These are phyloP conservation scores for Pardalotus punctatus DNA, from an alignment of 2,113 vertebrate genomes.

Conservation along the genomic window DNA sequence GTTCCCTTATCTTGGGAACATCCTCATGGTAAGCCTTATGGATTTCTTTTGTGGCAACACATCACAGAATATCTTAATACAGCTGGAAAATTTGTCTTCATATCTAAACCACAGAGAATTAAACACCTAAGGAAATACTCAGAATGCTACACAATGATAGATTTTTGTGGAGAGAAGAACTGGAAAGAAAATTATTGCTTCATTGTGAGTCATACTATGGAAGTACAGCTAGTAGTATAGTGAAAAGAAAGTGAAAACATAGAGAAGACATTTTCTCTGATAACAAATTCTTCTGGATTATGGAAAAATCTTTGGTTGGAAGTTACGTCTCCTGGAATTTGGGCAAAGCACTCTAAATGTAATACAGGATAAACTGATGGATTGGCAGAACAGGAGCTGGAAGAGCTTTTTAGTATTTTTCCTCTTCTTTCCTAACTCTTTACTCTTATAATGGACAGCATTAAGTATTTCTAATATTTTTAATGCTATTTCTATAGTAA, in stretches of 20 bases:
- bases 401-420: neutral
- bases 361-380: neutral
- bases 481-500: neutral
- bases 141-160: neutral
- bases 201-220: neutral
- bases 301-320: neutral
- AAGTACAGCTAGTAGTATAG: neutral
- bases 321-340: neutral
- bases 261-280: neutral
- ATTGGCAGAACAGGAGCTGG: neutral
- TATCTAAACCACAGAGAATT: neutral
- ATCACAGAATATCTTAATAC: neutral
- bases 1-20: neutral
- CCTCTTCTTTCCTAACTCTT: neutral
- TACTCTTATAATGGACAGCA: neutral
- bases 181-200: neutral
- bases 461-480: neutral
- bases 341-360: neutral
- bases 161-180: neutral
- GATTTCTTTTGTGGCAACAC: neutral
- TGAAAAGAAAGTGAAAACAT: neutral
- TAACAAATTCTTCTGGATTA: neutral
- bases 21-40: neutral
- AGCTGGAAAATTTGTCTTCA: neutral
- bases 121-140: neutral